Percentiles rank a stretch among this genome's conserved stretches.
Conservation (phyloP, 2,113 vertebrate species). For the Solenodon paradoxus region DNA sequence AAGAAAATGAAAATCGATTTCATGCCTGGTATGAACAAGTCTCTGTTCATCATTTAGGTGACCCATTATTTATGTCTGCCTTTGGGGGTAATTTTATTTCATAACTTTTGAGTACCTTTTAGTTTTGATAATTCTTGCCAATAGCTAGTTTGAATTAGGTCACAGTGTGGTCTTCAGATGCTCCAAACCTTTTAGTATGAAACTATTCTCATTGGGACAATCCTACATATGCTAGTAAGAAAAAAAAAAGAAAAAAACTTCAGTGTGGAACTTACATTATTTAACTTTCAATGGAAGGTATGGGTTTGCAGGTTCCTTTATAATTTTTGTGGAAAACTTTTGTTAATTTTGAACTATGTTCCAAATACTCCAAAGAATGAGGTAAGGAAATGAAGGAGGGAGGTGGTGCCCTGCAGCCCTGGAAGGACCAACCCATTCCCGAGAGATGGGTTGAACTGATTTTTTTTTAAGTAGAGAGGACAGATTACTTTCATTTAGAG, state of each 20-base stretch:
- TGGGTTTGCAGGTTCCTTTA: slow-evolving; percentile 37
- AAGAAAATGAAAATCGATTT: neutral
- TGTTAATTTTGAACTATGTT: slow-evolving; percentile 77
- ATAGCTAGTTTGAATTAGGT: neutral
- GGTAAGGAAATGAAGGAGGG: neutral
- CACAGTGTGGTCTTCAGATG: neutral
- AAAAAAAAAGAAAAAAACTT: neutral
- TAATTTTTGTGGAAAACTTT: slow-evolving; percentile 71
- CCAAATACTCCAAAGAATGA: slow-evolving; percentile 51
- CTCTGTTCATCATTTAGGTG: neutral
- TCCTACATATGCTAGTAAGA: neutral
- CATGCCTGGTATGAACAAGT: neutral
- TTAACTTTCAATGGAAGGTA: slow-evolving; percentile 55
- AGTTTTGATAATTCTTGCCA: neutral
- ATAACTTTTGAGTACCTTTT: neutral
- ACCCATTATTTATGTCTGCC: neutral
- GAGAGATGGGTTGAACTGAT: too few species aligned
- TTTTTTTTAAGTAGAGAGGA: neutral
- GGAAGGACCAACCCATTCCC: too few species aligned
- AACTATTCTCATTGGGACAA: neutral
- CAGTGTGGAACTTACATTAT: slow-evolving; percentile 28
- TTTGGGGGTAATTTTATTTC: neutral
- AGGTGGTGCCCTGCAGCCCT: neutral
- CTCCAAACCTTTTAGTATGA: neutral
- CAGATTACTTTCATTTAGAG: neutral